Conservation (phyloP, 2,113 vertebrate genomes). For the Myiopsitta monachus region DNA sequence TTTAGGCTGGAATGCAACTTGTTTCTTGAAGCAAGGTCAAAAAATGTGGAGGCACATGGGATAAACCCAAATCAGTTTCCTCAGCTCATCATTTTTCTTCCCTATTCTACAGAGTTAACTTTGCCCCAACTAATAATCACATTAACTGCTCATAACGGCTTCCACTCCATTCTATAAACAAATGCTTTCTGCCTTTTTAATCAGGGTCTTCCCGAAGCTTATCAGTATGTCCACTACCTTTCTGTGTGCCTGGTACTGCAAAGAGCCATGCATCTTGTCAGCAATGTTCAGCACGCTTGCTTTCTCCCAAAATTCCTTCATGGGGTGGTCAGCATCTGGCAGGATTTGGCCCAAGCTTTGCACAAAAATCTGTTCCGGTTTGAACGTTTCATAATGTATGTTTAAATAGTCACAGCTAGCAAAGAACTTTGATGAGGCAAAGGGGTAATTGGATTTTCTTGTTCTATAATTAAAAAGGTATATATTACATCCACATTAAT, state of each 20-base stretch:
- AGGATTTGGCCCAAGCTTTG: conserved; percentile 13
- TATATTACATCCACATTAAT: conserved; percentile 72
- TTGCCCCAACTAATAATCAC: background rate
- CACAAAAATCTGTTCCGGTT: background rate
- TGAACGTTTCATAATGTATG: conserved; percentile 62
- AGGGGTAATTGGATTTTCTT: conserved; percentile 75
- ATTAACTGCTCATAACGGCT: background rate
- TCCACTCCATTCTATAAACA: background rate
- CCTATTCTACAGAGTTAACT: background rate
- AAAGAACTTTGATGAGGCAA: conserved; percentile 70
- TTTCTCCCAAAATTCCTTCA: background rate
- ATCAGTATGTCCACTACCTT: background rate
- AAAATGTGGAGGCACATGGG: fast-evolving
- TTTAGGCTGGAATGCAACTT: background rate
- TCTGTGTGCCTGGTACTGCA: background rate
- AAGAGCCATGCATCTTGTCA: background rate
- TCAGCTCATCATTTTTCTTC: background rate
- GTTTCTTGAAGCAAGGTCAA: background rate
- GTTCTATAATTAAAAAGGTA: conserved; percentile 76
- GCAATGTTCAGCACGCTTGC: background rate
- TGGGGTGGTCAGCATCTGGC: background rate
- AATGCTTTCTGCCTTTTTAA: background rate
- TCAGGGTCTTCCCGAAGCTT: background rate
- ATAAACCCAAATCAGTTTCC: background rate
- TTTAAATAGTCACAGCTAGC: conserved; percentile 58